Base-by-base conservation (phyloP, 2,797 vertebrate species). In the Schizopygopsis malacanthus region DNA sequence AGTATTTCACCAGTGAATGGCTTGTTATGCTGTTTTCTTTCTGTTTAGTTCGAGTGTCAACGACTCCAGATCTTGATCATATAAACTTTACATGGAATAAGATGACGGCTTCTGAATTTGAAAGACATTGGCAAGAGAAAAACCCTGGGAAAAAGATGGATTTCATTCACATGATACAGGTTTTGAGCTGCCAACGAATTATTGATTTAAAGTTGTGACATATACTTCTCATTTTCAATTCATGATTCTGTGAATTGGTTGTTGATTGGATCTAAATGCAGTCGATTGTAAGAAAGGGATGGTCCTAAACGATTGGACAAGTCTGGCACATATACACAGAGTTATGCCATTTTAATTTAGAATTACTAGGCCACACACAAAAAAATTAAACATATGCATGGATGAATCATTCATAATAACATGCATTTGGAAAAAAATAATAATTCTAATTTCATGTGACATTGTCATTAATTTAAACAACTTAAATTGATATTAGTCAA, bases 81-180 rank as follows among this genome's bases (percentile, higher is more conserved):
- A 89, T 98, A 89, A 96, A 92, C 54, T 99, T 98, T 90, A 93
- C 82, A 89, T 99, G 97, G 97, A 95, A 98, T 90, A 91, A 95
- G 83, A 96, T 98, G 95, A 98, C 96, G 2, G 94, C 97, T 12
- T 80, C 92, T 65, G 96, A 97, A 93, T 99, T 97, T 91, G 95
- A 98, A 94, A 93, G 93, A 81, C 92, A 95, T 88, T 95, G 96
- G 92, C 96, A 91, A 25, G 91, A 79, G 79, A 94, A 94, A 81
- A 95, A 95, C 85, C 90, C 91, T 45, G 87, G 91, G 81, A 94
- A 95, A 94, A 98, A 96, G 89, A 96, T 96, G 89, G 96, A 98
- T 91, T 98, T 99, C 89, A 97, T 99, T 93, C 98, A 99, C 93
- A 97, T 99, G 97, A 95, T 99, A 91, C 97, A 99, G 97, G 98